phyloP scores from a whole-genome alignment of 2,797 vertebrate genomes.

The Coregonus ussuriensis region DNA sequence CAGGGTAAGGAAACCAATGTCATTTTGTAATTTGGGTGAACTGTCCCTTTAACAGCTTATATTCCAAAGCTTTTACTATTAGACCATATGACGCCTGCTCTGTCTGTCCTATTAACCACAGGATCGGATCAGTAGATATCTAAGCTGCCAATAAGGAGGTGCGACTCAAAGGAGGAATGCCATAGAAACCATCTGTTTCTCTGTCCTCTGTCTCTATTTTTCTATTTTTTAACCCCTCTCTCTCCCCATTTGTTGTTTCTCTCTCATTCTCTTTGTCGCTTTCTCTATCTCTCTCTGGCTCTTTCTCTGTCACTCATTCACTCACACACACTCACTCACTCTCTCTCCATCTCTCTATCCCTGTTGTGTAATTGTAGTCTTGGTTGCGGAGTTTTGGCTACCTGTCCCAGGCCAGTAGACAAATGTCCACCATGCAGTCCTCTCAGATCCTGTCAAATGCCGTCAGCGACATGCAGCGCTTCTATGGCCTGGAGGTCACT shows the following conservation, averaged over 20 bases:
- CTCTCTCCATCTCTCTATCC: neutral
- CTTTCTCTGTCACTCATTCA: neutral
- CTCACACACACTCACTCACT: neutral
- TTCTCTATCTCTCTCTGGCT: neutral
- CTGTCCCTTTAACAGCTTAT: neutral
- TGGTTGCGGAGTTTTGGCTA: slow-evolving; percentile 91
- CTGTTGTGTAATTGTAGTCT: slow-evolving; percentile 66
- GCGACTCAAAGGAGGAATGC: slow-evolving; percentile 54
- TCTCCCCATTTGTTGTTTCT: slow-evolving; percentile 19
- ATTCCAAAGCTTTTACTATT: slow-evolving; percentile 1
- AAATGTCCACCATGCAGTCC: slow-evolving; percentile 95
- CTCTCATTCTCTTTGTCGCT: neutral
- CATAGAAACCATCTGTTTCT: slow-evolving; percentile 63
- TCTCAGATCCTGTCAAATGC: slow-evolving; percentile 88
- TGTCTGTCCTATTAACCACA: neutral
- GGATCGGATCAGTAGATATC: slow-evolving; percentile 20
- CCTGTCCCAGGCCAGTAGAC: slow-evolving; percentile 85
- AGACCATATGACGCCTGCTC: neutral
- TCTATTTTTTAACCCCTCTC: slow-evolving; percentile 10
- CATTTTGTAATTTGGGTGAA: no score
- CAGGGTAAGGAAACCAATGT: no score
- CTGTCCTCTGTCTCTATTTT: slow-evolving; percentile 16
- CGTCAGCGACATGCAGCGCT: slow-evolving; percentile 90
- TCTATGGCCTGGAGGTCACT: slow-evolving; percentile 88
- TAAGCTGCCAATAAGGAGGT: slow-evolving; percentile 37